phyloP scores from a whole-genome alignment of 1,140 invertebrate genomes.

The Fopius arisanus region DNA sequence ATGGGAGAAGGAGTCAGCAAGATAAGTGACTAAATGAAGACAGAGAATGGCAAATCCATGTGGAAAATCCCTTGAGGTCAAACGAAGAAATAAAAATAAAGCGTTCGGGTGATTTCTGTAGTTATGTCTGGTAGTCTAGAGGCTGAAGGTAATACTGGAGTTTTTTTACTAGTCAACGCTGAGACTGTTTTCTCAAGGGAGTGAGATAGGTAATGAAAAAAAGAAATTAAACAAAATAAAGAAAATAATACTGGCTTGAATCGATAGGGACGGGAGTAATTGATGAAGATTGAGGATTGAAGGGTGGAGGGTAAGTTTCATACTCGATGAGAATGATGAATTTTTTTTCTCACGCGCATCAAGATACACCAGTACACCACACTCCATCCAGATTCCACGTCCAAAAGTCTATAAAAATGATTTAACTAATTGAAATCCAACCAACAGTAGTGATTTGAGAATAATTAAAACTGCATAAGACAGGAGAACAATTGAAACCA shows the following conservation, averaged over 20 bases:
- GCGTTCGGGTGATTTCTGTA: not conserved
- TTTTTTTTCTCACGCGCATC: slow-evolving; percentile 44
- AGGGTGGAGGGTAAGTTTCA: not conserved
- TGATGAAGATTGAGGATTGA: not conserved
- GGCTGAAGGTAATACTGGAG: not conserved
- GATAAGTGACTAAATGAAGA: not conserved
- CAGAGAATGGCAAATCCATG: not conserved
- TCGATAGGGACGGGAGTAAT: not conserved
- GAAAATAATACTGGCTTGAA: not conserved
- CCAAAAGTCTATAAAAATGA: slow-evolving; percentile 51
- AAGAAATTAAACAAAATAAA: not conserved
- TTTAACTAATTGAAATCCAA: slow-evolving; percentile 33
- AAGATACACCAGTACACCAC: slow-evolving; percentile 51
- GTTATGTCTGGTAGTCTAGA: not conserved
- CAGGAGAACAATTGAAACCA: slow-evolving; percentile 16
- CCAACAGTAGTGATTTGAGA: slow-evolving; percentile 45
- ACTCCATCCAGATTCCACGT: slow-evolving; percentile 63
- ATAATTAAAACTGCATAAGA: slow-evolving; percentile 37
- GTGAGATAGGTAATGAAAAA: not conserved
- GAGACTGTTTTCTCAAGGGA: not conserved
- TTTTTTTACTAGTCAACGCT: slow-evolving; percentile 4
- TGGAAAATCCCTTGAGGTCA: not conserved
- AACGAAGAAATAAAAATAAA: not conserved
- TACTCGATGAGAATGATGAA: slow-evolving; percentile 3
- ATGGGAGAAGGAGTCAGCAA: not conserved